A percentile compares a stretch with the other conserved stretches of the same genome.
Conservation (phyloP, 2,113 vertebrate genomes). For the Camelus bactrianus region DNA sequence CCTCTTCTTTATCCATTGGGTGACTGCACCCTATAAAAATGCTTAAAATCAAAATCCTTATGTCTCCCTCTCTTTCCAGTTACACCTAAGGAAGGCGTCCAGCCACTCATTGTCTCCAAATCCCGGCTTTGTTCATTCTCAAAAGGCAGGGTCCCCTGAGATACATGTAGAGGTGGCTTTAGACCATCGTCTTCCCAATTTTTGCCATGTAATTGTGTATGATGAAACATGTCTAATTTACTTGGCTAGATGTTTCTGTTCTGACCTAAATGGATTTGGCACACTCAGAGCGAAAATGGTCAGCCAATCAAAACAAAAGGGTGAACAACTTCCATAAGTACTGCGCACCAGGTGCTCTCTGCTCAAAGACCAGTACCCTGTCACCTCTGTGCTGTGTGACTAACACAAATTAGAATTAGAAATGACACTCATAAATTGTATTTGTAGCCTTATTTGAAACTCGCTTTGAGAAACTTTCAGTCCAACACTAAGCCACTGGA, state of each 20-base stretch:
- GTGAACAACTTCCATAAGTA: background rate
- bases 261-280: conserved; percentile 13
- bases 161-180: conserved; percentile 8
- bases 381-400: background rate
- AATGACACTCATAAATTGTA: background rate
- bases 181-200: background rate
- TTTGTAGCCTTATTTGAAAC: conserved; percentile 22
- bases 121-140: conserved; percentile 23
- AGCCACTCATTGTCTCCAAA: conserved; percentile 13
- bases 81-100: background rate
- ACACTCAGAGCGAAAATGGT: background rate
- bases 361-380: background rate
- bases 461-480: background rate
- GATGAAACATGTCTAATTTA: background rate
- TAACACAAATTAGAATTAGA: conserved; percentile 19
- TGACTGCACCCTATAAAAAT: conserved; percentile 11
- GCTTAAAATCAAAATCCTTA: conserved; percentile 72
- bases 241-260: conserved; percentile 18
- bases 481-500: background rate
- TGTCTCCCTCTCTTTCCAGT: background rate
- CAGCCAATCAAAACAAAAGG: background rate
- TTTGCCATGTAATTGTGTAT: conserved; percentile 44
- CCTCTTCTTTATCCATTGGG: conserved; percentile 51
- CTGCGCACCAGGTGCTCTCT: background rate
- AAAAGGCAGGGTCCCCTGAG: background rate